phyloP scores from a whole-genome alignment of 35 echinoderm and acorn worm species.

The Apostichopus californicus region DNA sequence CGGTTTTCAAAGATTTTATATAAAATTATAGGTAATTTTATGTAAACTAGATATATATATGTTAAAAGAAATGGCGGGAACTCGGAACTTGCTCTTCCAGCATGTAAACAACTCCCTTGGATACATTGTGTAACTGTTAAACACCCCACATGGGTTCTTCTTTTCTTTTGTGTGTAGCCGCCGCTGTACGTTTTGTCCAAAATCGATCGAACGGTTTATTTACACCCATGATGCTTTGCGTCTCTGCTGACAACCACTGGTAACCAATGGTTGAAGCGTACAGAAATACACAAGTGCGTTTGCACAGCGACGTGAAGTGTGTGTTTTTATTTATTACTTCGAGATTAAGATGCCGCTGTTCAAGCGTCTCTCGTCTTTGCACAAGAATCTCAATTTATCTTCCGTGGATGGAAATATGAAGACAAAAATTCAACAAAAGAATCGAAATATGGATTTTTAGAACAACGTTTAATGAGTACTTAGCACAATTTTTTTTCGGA shows the following conservation, averaged over 20 bases:
- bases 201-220: constrained; percentile 13
- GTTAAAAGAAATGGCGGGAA: constrained; percentile 12
- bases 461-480: too few species aligned
- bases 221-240: constrained; percentile 37
- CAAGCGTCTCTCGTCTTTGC: background rate
- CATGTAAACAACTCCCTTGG: background rate
- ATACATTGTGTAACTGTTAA: constrained; percentile 22
- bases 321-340: background rate
- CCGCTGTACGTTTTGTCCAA: background rate
- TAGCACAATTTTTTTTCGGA: too few species aligned
- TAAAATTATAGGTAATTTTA: too few species aligned
- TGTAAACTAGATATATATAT: too few species aligned
- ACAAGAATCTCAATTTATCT: background rate
- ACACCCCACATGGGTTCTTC: background rate
- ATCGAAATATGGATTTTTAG: background rate
- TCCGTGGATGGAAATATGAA: background rate
- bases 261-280: constrained; percentile 4
- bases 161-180: background rate
- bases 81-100: background rate
- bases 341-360: background rate
- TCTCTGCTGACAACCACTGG: constrained; percentile 41
- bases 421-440: background rate
- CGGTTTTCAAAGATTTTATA: too few species aligned
- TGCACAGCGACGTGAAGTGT: background rate
- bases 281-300: background rate